Evolutionary conservation across 1,140 invertebrate species (phyloP), one percentile per base, ranked within the genome.

Genomic region (Lordiphosa stackelbergi): DNA sequence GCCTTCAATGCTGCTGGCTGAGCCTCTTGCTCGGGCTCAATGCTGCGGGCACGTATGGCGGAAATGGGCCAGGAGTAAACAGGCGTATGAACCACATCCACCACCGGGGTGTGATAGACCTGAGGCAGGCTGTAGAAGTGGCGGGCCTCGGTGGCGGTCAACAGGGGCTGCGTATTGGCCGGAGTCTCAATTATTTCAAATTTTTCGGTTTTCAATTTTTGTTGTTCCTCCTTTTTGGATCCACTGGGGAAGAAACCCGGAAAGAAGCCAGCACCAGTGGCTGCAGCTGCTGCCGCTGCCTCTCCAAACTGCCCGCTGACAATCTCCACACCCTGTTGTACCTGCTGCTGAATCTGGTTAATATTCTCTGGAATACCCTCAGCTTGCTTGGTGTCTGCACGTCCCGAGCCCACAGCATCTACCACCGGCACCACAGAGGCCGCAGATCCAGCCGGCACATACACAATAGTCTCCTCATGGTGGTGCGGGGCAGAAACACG

Each of bases 401-500:
- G 78, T 0, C 73, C 78, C 13, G 77, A 56, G 13, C 62, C 68
- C 3, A 75, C 56, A 7, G 66, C 12, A 3, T 83, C 77, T 10
- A 53, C 31, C 1, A 81, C 64, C 7, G 77, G 73, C 24, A 77
- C 42, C 45, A 83, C 81, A 4, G 77, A 69, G 46, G 81, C 81
- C 11, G 74, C 69, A 10, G 81, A 48, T 36, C 72, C 68, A 1
- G 79, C 70, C 4, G 85, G 85, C 35, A 86, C 85, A 68, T 85
- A 86, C 3, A 86, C 75, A 48, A 86, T 71, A 9, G 85, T 86
- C 61, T 86, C 85, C 56, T 86, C 85, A 40, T 84, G 73, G 41
- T 83, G 68, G 19, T 79, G 74, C 2, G 85, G 79, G 1, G 65
- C 46, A 1, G 65, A 48, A 48, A 86, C 78, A n/a, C 85, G 85